These are phyloP conservation scores for Hyphantria cunea DNA, from an alignment of 1,140 invertebrate genomes.

Conservation along the genomic window DNA sequence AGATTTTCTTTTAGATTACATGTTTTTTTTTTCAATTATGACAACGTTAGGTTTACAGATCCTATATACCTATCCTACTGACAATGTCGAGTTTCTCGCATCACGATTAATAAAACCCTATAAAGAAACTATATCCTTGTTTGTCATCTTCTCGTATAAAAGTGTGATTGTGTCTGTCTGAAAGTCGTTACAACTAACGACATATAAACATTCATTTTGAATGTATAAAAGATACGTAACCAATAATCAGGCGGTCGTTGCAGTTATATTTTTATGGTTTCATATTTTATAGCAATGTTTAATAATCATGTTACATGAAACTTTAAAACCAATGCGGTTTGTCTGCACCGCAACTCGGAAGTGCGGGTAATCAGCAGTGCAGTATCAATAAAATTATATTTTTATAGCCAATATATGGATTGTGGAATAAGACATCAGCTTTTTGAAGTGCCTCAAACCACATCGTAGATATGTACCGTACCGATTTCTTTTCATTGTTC, in stretches of 20 bases:
- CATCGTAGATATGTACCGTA: conserved; percentile 37
- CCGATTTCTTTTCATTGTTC: conserved; percentile 56
- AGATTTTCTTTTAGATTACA: too few relatives aligned
- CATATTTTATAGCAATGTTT: background rate
- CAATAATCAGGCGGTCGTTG: background rate
- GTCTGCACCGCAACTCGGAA: conserved; percentile 24
- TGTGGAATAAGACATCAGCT: conserved; percentile 32
- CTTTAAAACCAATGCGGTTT: conserved; percentile 18
- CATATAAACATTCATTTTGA: too few relatives aligned
- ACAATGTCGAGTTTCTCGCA: too few relatives aligned
- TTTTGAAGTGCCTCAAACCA: conserved; percentile 39
- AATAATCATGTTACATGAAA: conserved; percentile 16
- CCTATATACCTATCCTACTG: too few relatives aligned
- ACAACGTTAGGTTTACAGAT: too few relatives aligned
- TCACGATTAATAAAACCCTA: too few relatives aligned
- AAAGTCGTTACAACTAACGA: too few relatives aligned
- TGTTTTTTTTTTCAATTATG: too few relatives aligned
- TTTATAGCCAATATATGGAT: conserved; percentile 34
- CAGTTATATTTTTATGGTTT: background rate
- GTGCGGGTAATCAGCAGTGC: conserved; percentile 16
- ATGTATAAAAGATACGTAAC: background rate
- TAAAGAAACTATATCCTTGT: too few relatives aligned
- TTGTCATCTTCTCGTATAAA: too few relatives aligned
- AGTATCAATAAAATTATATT: conserved; percentile 33
- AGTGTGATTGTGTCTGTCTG: too few relatives aligned